A percentile compares a stretch with the other conserved stretches of the same genome.
These are phyloP conservation scores for Pyrrhia umbra DNA, from an alignment of 2,888 invertebrate genomes.

Conservation along the genomic window DNA sequence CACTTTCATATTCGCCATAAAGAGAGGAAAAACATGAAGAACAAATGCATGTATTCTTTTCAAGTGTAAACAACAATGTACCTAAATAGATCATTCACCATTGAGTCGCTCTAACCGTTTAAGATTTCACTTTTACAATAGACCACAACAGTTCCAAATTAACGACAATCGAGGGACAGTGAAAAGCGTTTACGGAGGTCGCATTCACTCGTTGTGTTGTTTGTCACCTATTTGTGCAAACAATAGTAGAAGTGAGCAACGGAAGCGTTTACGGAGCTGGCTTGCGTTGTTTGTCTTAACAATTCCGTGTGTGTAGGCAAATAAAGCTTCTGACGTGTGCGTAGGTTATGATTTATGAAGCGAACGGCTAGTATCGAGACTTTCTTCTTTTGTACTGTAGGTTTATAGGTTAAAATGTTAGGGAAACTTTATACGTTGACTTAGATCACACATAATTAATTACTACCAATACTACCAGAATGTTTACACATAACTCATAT, in stretches of 20 bases:
- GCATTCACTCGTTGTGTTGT: slow-evolving; percentile 67
- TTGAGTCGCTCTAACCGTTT: slow-evolving; percentile 65
- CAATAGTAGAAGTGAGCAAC: slow-evolving; percentile 72
- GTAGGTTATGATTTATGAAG: slow-evolving; percentile 54
- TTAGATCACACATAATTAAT: slow-evolving; percentile 40
- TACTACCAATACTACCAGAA: slow-evolving; percentile 2
- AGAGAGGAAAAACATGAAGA: slow-evolving; percentile 31
- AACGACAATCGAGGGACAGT: slow-evolving; percentile 73
- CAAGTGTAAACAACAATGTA: slow-evolving; percentile 49
- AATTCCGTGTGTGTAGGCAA: slow-evolving; percentile 59
- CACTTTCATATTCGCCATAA: slow-evolving; percentile 28
- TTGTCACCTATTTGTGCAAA: slow-evolving; percentile 78
- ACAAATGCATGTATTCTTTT: slow-evolving; percentile 43
- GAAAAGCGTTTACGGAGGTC: slow-evolving; percentile 73
- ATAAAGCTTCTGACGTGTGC: slow-evolving; percentile 55
- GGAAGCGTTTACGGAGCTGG: slow-evolving; percentile 67
- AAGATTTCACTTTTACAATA: slow-evolving; percentile 81
- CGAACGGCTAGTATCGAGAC: slow-evolving; percentile 45
- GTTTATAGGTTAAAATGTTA: slow-evolving; percentile 42
- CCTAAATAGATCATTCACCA: slow-evolving; percentile 66
- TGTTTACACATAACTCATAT: slow-evolving; percentile 23
- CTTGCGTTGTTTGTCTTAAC: slow-evolving; percentile 68
- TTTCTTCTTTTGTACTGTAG: slow-evolving; percentile 54
- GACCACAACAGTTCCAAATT: slow-evolving; percentile 74
- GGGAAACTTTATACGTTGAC: slow-evolving; percentile 7